These are phyloP conservation scores for Atrina japonica DNA, from an alignment of 2,888 invertebrate species.

Conservation along the genomic window DNA sequence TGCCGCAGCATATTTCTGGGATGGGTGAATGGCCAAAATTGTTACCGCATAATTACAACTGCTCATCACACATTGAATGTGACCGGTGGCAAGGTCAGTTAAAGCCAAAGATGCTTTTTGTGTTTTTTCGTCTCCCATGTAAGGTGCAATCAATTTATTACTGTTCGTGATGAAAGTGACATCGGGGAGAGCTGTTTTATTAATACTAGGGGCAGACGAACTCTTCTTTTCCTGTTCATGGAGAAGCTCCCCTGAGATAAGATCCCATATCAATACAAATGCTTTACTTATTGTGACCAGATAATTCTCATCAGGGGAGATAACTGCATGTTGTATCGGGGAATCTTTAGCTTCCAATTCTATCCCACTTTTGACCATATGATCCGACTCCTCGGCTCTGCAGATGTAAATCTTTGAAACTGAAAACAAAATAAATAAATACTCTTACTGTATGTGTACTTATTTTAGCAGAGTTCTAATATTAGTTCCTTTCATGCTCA, in stretches of 20 bases:
- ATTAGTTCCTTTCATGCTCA: no score
- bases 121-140: background rate
- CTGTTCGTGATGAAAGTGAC: conserved; percentile 29
- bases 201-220: no score
- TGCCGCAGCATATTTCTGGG: conserved; percentile 54
- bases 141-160: conserved; percentile 40
- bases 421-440: conserved; percentile 2
- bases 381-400: background rate
- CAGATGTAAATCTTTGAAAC: conserved; percentile 26
- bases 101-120: background rate
- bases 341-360: conserved; percentile 13
- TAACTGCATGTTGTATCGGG: conserved; percentile 26
- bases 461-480: no score
- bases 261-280: background rate
- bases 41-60: conserved; percentile 44
- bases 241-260: background rate
- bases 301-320: conserved; percentile 56
- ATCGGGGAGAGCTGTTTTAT: background rate
- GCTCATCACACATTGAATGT: conserved; percentile 34
- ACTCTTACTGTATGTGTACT: background rate
- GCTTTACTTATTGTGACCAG: conserved; percentile 35
- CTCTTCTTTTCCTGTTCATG: background rate
- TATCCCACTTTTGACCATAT: background rate
- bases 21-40: conserved; percentile 49
- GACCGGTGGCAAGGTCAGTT: conserved; percentile 47